Conservation (phyloP, 2,797 vertebrate species). For the Melanogrammus aeglefinus region DNA sequence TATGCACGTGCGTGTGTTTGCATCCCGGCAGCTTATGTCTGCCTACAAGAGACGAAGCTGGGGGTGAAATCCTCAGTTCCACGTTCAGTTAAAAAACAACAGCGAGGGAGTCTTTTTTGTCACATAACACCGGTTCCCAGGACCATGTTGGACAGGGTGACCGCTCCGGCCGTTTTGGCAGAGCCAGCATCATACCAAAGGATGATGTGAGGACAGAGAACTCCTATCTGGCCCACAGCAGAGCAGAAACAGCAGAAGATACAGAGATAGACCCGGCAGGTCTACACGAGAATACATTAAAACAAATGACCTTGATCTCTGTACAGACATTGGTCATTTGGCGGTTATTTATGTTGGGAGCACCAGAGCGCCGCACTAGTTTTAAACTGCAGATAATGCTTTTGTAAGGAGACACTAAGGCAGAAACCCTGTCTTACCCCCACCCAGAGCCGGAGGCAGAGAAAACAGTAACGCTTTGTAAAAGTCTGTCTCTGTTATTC, state of each 20-base stretch:
- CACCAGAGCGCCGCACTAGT: not conserved
- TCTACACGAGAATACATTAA: not conserved
- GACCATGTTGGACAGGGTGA: not conserved
- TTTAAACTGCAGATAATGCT: not conserved
- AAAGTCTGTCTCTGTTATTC: not conserved
- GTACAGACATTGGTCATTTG: not conserved
- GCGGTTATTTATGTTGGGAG: not conserved
- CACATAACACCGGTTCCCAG: not conserved
- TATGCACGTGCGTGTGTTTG: not conserved
- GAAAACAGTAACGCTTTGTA: not conserved
- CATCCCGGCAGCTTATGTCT: not conserved
- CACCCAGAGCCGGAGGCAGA: not conserved
- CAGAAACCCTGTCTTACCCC: not conserved
- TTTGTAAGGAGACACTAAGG: not conserved
- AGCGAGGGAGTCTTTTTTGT: not conserved
- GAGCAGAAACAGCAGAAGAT: not conserved
- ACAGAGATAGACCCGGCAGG: too few relatives aligned
- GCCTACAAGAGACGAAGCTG: not conserved
- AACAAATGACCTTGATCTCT: not conserved
- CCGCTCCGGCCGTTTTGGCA: not conserved
- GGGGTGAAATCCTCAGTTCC: not conserved
- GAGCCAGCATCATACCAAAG: not conserved
- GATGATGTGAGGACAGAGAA: not conserved
- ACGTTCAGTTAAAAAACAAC: not conserved
- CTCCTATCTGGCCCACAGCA: not conserved